phyloP scores from a whole-genome alignment of 1,140 invertebrate species.

The Diabrotica undecimpunctata region DNA sequence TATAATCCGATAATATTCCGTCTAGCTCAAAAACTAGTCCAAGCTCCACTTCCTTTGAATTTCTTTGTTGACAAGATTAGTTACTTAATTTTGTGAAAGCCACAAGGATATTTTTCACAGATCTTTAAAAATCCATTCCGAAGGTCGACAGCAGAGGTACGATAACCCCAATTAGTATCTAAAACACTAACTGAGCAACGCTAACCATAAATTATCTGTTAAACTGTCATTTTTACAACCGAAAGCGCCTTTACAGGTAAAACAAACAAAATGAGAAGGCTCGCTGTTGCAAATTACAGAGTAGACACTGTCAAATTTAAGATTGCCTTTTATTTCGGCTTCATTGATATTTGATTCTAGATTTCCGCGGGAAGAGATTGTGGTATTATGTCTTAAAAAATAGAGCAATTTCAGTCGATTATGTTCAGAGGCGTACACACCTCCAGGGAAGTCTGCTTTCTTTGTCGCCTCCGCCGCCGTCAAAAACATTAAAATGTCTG shows the following conservation, averaged over 20 bases:
- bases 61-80: too few species aligned
- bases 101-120: not conserved
- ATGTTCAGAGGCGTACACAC: too few species aligned
- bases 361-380: not conserved
- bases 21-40: too few species aligned
- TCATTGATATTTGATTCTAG: constrained; percentile 6
- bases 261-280: constrained; percentile 14
- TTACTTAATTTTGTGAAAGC: too few species aligned
- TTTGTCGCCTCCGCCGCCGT: too few species aligned
- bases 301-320: constrained; percentile 8
- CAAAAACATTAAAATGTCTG: too few species aligned
- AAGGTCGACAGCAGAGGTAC: not conserved
- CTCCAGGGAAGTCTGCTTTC: too few species aligned
- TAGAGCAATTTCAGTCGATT: too few species aligned
- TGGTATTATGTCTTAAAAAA: too few species aligned
- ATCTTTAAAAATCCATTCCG: constrained; percentile 10
- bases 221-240: constrained; percentile 13
- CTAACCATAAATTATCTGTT: constrained; percentile 9
- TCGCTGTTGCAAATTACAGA: constrained; percentile 8
- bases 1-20: too few species aligned
- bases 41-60: too few species aligned
- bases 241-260: constrained; percentile 11
- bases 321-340: constrained; percentile 1
- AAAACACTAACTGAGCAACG: constrained; percentile 6
- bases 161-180: constrained; percentile 8